Base-by-base conservation (phyloP, 2,797 vertebrate species). In the Alca torda region DNA sequence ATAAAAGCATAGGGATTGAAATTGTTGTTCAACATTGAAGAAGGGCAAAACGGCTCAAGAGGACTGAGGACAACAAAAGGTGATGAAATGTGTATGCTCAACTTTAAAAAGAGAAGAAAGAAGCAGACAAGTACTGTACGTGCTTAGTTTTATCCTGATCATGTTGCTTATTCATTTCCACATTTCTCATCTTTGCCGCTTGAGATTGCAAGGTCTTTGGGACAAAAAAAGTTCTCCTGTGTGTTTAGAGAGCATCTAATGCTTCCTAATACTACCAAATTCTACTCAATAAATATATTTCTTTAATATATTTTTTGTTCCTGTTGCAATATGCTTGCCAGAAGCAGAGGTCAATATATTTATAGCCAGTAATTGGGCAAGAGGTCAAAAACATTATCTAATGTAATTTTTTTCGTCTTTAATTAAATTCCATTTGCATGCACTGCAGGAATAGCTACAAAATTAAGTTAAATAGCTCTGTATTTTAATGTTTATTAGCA, bases 361-460 rank as follows among this genome's bases (percentile, higher is more conserved):
- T 97, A 97, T 67, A 96, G 79, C 46, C 68, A 83, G 39, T 95
- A 98, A 97, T 95, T 97, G 95, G 87, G 73, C 56, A 96, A 53
- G 69, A 96, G 84, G 86, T 93, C 96, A 92, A 95, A 96, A 97
- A 30, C 74, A 97, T 97, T 95, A 90, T 82, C 82, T 84, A 95
- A 96, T 96, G 90, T 82, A 93, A 92, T n/a, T 84, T 97, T 97
- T 97, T 96, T 80, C 19, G 81, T 95, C 89, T 95, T 97, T 97
- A 98, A 98, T 98, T 97, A 96, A 97, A 97, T 97, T 97, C 39
- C 37, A 77, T 84, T 96, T 98, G 59, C 70, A 96, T 90, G 81
- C 89, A 89, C 30, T 89, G 87, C 96, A 97, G 94, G 89, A 97
- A 94, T 92, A 97, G 69, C 41, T 74, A 86, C 53, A 74, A 97